Base-by-base conservation (phyloP, 2,888 invertebrate species). In the Magallana nippona region DNA sequence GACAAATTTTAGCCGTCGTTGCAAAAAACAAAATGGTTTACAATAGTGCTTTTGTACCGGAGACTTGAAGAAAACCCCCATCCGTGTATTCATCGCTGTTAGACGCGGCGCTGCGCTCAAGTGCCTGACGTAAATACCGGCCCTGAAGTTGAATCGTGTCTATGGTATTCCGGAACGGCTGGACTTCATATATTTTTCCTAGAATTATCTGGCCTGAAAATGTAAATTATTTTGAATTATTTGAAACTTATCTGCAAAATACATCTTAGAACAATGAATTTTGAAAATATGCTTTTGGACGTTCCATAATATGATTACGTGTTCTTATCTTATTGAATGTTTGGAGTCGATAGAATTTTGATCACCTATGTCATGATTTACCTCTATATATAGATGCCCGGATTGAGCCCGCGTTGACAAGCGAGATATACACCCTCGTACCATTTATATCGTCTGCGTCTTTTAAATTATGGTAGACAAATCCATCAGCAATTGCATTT, bases 51-150 rank as follows among this genome's bases (percentile, higher is more conserved):
- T 44, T 5, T 44, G 44, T 91, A 94, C 97, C 97, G 13, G 98
- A 97, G 84, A 96, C 95, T 95, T 98, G 98, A 3, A 98, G 94
- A 91, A 97, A 98, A 88, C 96, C 96, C 0, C 97, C 97, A 19
- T 95, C 88, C 0, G 92, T 91, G n/a, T 94, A 95, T 5, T 95
- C 17, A 0, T 93, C 92, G 82, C 95, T 95, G 55, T 82, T 82
- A 2, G 79, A 17, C 1, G 93, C 92, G 0, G 97, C 96, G 1
- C 96, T 95, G 92, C 95, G 95, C 92, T 97, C 97, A 11, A 97
- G 94, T 90, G 96, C 96, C 84, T 95, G 94, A 82, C 95, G 93
- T 10, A 98, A 92, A 58, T 86, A 84, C 10, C 60, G 56, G 44
- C 87, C 87, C 71, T 79, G 80, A 10, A 97, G 93, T 77, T 95